A percentile compares a stretch with the other conserved stretches of the same genome.
Evolutionary conservation across 1,140 invertebrate genomes (phyloP).

Genomic region (Orius insidiosus): DNA sequence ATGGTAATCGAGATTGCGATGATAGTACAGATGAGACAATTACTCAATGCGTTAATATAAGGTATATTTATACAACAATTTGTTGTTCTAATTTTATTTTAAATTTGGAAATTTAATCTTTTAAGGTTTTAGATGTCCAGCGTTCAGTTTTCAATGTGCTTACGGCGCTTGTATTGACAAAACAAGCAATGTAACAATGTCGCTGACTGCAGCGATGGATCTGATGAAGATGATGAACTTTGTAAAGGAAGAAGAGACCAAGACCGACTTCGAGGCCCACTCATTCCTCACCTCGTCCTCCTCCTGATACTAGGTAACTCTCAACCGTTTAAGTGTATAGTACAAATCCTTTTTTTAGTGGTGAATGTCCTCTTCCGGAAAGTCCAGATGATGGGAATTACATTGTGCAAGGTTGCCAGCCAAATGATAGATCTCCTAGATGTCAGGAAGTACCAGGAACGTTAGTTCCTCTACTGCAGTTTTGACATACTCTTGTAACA

Average conservation of each 20-base stretch:
- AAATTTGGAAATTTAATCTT: constrained; percentile 5
- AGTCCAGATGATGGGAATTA: constrained; percentile 7
- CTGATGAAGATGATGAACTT: constrained; percentile 30
- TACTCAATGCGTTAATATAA: constrained; percentile 12
- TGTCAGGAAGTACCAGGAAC: constrained; percentile 2
- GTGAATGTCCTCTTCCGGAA: constrained; percentile 4
- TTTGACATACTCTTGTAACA: constrained; percentile 3
- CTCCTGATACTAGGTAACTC: too few relatives aligned
- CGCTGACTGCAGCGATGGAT: constrained; percentile 45
- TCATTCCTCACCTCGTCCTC: too few relatives aligned
- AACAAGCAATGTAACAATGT: constrained; percentile 35
- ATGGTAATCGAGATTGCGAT: constrained; percentile 18
- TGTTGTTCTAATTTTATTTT: background rate
- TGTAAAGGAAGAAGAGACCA: constrained; percentile 2
- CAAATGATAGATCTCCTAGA: background rate
- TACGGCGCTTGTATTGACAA: constrained; percentile 40
- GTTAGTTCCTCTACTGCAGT: background rate
- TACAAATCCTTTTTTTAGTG: background rate
- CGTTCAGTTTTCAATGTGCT: constrained; percentile 33
- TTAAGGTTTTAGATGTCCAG: constrained; percentile 27
- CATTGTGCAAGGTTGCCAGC: background rate
- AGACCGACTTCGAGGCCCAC: background rate
- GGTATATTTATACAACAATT: constrained; percentile 5
- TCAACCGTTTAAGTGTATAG: too few relatives aligned
- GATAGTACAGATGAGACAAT: constrained; percentile 20